phyloP scores from a whole-genome alignment of 2,797 vertebrate species.

The Aselliscus stoliczkanus region DNA sequence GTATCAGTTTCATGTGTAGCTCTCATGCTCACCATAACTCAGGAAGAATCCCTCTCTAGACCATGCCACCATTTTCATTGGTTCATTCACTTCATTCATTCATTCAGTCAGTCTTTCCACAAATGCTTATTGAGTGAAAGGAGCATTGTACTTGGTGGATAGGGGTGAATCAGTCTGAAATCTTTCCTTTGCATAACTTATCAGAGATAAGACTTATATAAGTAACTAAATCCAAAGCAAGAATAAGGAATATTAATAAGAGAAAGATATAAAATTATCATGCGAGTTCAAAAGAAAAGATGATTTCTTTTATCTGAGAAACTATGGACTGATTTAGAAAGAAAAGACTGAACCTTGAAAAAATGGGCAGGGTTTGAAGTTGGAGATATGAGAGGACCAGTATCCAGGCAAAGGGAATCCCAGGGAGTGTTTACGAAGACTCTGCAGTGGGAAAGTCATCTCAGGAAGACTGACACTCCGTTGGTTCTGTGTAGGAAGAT shows the following conservation, averaged over 20 bases:
- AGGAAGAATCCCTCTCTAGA: neutral
- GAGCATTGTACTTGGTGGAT: neutral
- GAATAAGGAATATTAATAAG: neutral
- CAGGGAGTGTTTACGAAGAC: neutral
- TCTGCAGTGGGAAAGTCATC: neutral
- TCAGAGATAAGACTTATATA: neutral
- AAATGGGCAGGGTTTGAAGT: neutral
- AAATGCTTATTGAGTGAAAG: neutral
- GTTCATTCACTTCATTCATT: neutral
- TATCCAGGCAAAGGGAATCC: neutral
- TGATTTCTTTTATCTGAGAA: neutral
- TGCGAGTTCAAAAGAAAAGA: neutral
- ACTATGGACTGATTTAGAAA: neutral
- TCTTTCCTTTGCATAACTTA: neutral
- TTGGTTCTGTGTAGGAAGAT: neutral
- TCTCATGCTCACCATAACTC: neutral
- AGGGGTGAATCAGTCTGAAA: neutral
- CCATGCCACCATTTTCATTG: neutral
- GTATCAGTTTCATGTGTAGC: rapidly evolving
- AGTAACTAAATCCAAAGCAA: neutral
- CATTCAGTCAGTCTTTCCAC: neutral
- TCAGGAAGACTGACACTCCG: too few relatives aligned
- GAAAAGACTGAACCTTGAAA: neutral
- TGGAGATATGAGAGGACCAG: neutral
- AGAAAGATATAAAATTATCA: neutral